Evolutionary conservation across 2,113 vertebrate species (phyloP).

Genomic region (Oreochromis tanganicae): DNA sequence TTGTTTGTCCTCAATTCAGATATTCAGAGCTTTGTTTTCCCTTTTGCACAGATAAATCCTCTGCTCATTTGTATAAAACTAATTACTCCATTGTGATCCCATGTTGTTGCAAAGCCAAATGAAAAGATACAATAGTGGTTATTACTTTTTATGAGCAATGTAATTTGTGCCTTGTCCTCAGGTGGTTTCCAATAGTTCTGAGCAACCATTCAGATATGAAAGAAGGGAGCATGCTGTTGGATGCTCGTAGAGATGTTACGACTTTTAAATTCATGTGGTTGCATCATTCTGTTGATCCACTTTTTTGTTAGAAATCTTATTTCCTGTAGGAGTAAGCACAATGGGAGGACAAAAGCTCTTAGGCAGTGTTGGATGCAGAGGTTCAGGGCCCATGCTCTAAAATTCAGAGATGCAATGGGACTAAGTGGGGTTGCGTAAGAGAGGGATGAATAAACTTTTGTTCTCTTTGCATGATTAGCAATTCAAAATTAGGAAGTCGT

Average conservation of each 20-base stretch:
- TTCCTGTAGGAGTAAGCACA: not conserved
- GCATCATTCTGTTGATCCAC: not conserved
- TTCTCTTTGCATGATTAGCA: constrained; percentile 28
- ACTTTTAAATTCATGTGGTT: not conserved
- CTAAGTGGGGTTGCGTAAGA: constrained; percentile 35
- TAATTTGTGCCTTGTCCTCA: not conserved
- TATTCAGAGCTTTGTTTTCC: not conserved
- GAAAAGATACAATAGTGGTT: not conserved
- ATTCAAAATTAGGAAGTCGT: constrained; percentile 37
- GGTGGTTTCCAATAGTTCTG: not conserved
- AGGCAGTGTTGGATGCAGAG: not conserved
- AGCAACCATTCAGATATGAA: constrained; percentile 24
- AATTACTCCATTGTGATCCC: not conserved
- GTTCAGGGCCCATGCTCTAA: not conserved
- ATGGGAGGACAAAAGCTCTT: not conserved
- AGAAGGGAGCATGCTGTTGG: not conserved
- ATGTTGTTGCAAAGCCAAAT: not conserved
- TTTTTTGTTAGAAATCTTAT: not conserved
- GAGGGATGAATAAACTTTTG: constrained; percentile 46
- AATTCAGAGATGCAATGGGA: not conserved
- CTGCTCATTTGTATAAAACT: not conserved
- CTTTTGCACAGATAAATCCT: not conserved
- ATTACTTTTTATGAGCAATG: not conserved
- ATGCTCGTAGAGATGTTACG: not conserved
- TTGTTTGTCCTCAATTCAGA: not conserved